phyloP scores from a whole-genome alignment of 1,140 invertebrate genomes.

The Belonocnema kinseyi region DNA sequence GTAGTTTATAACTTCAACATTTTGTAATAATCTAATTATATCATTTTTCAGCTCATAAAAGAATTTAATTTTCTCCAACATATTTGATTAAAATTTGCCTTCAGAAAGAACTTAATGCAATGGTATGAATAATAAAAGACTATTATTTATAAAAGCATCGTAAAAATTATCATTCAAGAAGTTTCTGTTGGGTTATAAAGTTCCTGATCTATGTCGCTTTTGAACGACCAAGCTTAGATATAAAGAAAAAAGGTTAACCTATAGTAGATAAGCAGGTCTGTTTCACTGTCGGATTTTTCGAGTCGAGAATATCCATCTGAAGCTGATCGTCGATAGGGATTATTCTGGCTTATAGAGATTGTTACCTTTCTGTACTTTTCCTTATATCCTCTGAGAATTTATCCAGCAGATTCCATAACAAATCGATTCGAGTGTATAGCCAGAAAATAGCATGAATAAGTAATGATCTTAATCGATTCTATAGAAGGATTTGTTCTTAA shows the following conservation, averaged over 20 bases:
- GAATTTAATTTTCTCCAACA: no score
- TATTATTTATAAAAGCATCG: not conserved
- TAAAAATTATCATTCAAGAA: not conserved
- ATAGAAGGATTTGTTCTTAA: conserved; percentile 18
- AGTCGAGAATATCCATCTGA: conserved; percentile 8
- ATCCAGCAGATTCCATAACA: conserved; percentile 12
- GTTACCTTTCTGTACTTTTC: not conserved
- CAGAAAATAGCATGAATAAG: not conserved
- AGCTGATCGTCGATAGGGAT: conserved; percentile 9
- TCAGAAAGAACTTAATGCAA: not conserved
- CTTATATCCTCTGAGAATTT: not conserved
- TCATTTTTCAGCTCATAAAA: no score
- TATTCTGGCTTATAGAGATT: not conserved
- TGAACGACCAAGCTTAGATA: not conserved
- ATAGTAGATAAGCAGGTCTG: not conserved
- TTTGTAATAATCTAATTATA: no score
- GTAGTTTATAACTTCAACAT: no score
- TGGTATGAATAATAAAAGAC: not conserved
- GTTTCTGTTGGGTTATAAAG: not conserved
- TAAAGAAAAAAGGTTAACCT: not conserved
- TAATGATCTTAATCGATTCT: conserved; percentile 20
- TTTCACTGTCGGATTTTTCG: conserved; percentile 5
- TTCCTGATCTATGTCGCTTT: not conserved
- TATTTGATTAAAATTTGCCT: no score
- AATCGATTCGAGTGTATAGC: not conserved